Evolutionary conservation across 2,888 invertebrate species (phyloP), one percentile per base, ranked within the genome.

Genomic region (Drosophila nr. fundita): DNA sequence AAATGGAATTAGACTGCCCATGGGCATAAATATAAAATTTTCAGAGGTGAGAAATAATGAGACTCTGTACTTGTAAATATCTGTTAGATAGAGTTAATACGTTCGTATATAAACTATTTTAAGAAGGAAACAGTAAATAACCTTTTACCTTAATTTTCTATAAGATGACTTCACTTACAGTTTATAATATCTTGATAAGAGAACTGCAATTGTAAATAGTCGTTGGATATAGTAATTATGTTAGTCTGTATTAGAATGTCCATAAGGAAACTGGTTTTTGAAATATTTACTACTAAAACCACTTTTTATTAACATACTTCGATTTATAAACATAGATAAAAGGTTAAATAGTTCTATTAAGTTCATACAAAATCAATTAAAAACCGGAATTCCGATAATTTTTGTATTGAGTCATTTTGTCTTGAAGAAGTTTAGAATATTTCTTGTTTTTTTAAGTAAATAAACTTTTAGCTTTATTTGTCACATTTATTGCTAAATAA

Each of bases 401-500:
- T n/a, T 30, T 32, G 29, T 2, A n/a, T 32, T 29, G n/a, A 36
- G 0, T 48, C n/a, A 48, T 63, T 34, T n/a, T 11, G 2, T 11
- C 30, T 32, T 38, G 15, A 7, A 30, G 6, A 32, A 50, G 29
- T 67, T 13, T 72, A 10, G 24, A 54, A 8, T 10, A 48, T 30
- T 15, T 52, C 27, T 42, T 24, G 42, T 11, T 67, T 5, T 30
- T 27, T 24, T 27, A 49, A 34, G 30, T 32, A 27, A 49, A 65
- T 65, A 7, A 24, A 2, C 15, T 1, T 8, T 45, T 8, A 15
- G 8, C 4, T 45, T 8, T 24, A 29, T 49, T 40, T 64, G 58
- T 48, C 36, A 50, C 52, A 68, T 58, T 32, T 73, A 58, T 78
- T 58, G 49, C 29, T 21, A 15, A 24, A 50, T 30, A 21, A 30